phyloP scores from a whole-genome alignment of 1,140 invertebrate species.

The Zaprionus capensis region DNA sequence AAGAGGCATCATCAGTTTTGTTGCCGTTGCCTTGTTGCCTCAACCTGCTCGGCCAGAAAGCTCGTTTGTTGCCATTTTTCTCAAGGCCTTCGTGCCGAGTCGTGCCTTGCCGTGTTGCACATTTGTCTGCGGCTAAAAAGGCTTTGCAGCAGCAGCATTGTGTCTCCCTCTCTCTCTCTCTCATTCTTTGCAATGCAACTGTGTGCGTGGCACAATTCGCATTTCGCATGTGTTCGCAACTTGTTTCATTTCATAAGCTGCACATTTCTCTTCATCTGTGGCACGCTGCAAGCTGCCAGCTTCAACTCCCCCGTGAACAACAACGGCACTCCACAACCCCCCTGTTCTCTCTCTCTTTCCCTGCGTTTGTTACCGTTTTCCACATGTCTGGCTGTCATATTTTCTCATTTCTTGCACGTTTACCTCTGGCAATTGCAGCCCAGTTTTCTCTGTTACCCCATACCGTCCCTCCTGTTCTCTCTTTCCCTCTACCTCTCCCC shows the following conservation, averaged over 20 bases:
- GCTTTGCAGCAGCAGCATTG: conserved; percentile 2
- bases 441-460: conserved; percentile 29
- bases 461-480: not conserved
- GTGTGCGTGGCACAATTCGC: conserved; percentile 27
- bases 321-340: not conserved
- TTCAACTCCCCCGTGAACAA: conserved; percentile 18
- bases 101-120: conserved; percentile 10
- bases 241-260: conserved; percentile 75
- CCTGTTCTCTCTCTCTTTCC: conserved; percentile 11
- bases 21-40: not conserved
- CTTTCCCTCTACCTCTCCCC: conserved; percentile 4
- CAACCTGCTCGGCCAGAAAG: conserved; percentile 1
- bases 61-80: conserved; percentile 23
- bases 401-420: conserved; percentile 78
- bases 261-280: conserved; percentile 76
- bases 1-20: conserved; percentile 21
- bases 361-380: conserved; percentile 67
- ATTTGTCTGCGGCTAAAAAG: conserved; percentile 37
- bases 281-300: conserved; percentile 1
- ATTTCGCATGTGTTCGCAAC: conserved; percentile 50
- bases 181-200: not conserved
- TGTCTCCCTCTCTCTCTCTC: not conserved
- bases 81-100: conserved; percentile 18
- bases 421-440: conserved; percentile 74
- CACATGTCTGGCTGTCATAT: conserved; percentile 73